Percentiles rank a stretch among this genome's conserved stretches.
Evolutionary conservation across 2,113 vertebrate genomes (phyloP).

Genomic region (Cinclus cinclus): DNA sequence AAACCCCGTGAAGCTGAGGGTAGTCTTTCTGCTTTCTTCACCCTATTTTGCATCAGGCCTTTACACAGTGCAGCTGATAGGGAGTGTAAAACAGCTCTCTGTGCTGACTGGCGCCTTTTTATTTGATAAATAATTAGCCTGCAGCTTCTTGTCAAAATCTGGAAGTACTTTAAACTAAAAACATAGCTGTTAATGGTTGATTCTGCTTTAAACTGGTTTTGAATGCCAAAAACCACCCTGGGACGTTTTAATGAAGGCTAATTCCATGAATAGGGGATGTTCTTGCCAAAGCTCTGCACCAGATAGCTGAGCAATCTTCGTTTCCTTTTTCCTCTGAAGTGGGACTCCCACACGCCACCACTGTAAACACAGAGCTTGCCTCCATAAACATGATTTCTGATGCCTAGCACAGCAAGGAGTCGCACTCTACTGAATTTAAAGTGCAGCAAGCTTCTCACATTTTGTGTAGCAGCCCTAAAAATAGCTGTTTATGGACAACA

Average conservation of each 20-base stretch:
- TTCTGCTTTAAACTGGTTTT: conserved; percentile 50
- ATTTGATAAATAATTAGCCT: conserved; percentile 21
- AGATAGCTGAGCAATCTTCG: conserved; percentile 51
- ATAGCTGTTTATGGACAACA: conserved; percentile 11
- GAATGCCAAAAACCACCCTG: conserved; percentile 48
- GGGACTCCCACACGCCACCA: conserved; percentile 35
- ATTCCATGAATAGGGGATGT: conserved; percentile 57
- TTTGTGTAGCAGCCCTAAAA: conserved; percentile 1
- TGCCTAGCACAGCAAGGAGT: conserved; percentile 8
- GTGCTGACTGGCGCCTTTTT: not conserved
- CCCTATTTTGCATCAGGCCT: conserved; percentile 18
- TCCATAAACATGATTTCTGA: conserved; percentile 42
- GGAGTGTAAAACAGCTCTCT: not conserved
- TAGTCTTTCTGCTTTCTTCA: not conserved
- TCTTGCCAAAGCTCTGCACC: conserved; percentile 44
- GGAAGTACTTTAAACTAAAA: conserved; percentile 44
- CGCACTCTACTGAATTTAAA: not conserved
- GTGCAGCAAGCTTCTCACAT: not conserved
- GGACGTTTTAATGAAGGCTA: conserved; percentile 46
- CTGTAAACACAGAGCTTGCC: conserved; percentile 23
- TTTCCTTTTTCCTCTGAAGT: conserved; percentile 52
- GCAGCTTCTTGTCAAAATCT: conserved; percentile 13
- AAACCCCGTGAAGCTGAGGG: not conserved
- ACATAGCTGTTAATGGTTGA: not conserved
- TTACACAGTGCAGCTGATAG: not conserved